Base-by-base conservation (phyloP, 2,113 vertebrate species). In the Pontoporia blainvillei region DNA sequence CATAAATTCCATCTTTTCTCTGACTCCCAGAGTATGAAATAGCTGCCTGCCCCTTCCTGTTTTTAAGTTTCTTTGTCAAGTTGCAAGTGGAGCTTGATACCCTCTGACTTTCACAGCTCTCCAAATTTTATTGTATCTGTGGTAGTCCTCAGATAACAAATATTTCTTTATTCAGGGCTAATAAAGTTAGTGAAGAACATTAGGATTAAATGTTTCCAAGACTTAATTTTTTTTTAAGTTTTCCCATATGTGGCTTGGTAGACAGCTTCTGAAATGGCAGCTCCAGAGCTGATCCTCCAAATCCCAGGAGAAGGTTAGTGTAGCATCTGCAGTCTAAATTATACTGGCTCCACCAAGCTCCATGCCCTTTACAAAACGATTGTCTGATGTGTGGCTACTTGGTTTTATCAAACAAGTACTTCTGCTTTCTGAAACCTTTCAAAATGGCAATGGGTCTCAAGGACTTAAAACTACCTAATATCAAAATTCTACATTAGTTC, bases 281-380 rank as follows among this genome's bases (percentile, higher is more conserved):
- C 93, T 97, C 82, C 95, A 46, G 90, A 90, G 86, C 85, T 97
- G 96, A 95, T 91, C 96, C 59, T 39, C 72, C 23, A 97, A 97
- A 91, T 97, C 97, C 92, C 95, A 96, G 71, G 91, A 95, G 94
- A 61, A 97, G 96, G 92, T 97, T 95, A 54, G 94, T 91, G 90
- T 79, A 92, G 86, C 94, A 97, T 98, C 97, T 98, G 98, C 84
- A 88, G 76, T 34, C 27, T 1, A 97, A 98, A 98, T 98, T 96
- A 97, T 66, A 94, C 97, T 97, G 95, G 97, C 97, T 98, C 95
- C 95, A 98, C 57, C 94, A 97, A 98, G 96, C 83, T 97, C 71
- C 81, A n/a, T 97, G 91, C 91, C 98, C 98, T 98, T 97, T 95
- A 87, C 92, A 5, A 95, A 98, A 97, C 96, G 96, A 97, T 96